These are phyloP conservation scores for Sebastes steindachneri DNA, from an alignment of 2,797 vertebrate species.

Conservation along the genomic window DNA sequence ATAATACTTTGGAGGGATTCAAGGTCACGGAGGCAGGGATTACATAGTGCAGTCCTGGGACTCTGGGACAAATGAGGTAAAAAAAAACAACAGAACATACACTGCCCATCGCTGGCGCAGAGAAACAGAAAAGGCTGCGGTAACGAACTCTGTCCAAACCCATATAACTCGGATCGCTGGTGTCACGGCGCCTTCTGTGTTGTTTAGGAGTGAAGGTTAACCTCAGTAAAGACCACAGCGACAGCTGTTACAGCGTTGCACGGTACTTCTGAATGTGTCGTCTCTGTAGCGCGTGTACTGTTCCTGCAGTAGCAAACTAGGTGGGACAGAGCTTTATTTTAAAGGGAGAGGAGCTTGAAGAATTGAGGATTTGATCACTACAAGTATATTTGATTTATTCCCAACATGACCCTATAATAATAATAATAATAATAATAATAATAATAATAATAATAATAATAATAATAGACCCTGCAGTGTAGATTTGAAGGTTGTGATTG, in stretches of 20 bases:
- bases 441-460: no score
- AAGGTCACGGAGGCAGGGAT: slow-evolving; percentile 63
- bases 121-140: slow-evolving; percentile 28
- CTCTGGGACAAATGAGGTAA: slow-evolving; percentile 39
- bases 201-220: slow-evolving; percentile 32
- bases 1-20: slow-evolving; percentile 53
- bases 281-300: neutral
- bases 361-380: neutral
- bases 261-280: neutral
- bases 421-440: no score
- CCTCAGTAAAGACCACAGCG: slow-evolving; percentile 24
- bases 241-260: neutral
- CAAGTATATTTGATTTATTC: neutral
- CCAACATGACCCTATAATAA: neutral
- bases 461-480: neutral
- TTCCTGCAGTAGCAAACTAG: neutral
- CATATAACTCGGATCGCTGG: neutral
- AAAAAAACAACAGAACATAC: neutral
- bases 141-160: slow-evolving; percentile 16
- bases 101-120: neutral
- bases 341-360: neutral
- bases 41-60: slow-evolving; percentile 54
- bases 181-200: neutral
- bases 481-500: neutral
- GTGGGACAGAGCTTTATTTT: neutral